These are phyloP conservation scores for Corvus hawaiiensis DNA, from an alignment of 2,113 vertebrate species.

Conservation along the genomic window DNA sequence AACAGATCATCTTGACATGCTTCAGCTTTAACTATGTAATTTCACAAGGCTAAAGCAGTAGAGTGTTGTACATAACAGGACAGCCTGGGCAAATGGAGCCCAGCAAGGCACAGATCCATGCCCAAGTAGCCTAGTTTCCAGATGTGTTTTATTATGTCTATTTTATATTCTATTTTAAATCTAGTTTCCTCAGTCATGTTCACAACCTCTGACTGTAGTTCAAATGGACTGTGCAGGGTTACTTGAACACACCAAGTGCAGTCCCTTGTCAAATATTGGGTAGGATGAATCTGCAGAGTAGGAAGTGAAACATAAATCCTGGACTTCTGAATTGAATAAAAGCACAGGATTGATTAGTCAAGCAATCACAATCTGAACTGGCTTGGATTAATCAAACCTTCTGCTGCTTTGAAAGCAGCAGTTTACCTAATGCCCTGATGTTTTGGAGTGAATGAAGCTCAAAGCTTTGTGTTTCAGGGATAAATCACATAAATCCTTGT, in stretches of 20 bases:
- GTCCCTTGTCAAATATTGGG: not conserved
- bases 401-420: not conserved
- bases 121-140: not conserved
- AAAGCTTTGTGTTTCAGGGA: not conserved
- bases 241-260: fast-evolving
- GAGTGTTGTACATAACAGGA: not conserved
- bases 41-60: not conserved
- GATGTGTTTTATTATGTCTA: not conserved
- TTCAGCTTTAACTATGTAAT: not conserved
- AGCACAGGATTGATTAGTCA: not conserved
- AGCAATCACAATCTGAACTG: not conserved
- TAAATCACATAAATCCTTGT: not conserved
- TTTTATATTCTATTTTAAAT: not conserved
- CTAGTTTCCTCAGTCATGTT: not conserved
- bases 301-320: not conserved
- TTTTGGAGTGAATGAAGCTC: not conserved
- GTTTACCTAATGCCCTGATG: not conserved
- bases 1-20: not conserved
- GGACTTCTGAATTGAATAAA: not conserved
- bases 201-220: not conserved
- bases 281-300: not conserved
- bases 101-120: not conserved
- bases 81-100: not conserved
- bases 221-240: not conserved
- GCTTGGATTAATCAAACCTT: not conserved